phyloP scores from a whole-genome alignment of 2,888 invertebrate species.

The Laspeyria flexula region DNA sequence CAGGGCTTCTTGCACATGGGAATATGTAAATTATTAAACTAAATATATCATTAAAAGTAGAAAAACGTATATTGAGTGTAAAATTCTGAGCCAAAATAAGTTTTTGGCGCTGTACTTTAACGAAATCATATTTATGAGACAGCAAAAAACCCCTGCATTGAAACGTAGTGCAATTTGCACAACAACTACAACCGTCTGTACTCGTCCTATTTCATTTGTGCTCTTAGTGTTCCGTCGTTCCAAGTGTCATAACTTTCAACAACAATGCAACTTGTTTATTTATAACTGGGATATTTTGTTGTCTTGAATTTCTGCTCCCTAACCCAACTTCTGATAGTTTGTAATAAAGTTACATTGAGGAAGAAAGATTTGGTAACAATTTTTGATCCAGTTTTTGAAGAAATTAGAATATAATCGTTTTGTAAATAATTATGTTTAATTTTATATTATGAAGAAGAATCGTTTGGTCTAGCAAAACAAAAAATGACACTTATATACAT shows the following conservation, averaged over 20 bases:
- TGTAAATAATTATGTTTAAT: no score
- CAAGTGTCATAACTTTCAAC: constrained; percentile 2
- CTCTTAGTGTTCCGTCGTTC: not conserved
- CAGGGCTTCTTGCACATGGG: no score
- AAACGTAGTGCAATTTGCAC: not conserved
- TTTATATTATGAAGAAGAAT: no score
- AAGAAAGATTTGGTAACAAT: constrained; percentile 5
- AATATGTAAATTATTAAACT: no score
- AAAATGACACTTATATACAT: no score
- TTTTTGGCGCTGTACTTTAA: no score
- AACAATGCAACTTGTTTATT: constrained; percentile 9
- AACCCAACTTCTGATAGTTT: constrained; percentile 8
- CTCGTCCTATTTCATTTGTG: not conserved
- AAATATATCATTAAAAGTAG: no score
- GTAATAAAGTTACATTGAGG: constrained; percentile 8
- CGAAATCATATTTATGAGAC: no score
- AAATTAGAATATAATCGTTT: no score
- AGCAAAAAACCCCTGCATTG: not conserved
- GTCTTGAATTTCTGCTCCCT: constrained; percentile 4
- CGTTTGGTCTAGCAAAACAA: no score
- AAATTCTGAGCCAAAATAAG: no score
- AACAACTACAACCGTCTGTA: not conserved
- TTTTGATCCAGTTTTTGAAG: constrained; percentile 4
- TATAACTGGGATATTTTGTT: constrained; percentile 7
- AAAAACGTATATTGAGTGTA: no score